Evolutionary conservation across 2,797 vertebrate species (phyloP).

Genomic region (Columba guinea): DNA sequence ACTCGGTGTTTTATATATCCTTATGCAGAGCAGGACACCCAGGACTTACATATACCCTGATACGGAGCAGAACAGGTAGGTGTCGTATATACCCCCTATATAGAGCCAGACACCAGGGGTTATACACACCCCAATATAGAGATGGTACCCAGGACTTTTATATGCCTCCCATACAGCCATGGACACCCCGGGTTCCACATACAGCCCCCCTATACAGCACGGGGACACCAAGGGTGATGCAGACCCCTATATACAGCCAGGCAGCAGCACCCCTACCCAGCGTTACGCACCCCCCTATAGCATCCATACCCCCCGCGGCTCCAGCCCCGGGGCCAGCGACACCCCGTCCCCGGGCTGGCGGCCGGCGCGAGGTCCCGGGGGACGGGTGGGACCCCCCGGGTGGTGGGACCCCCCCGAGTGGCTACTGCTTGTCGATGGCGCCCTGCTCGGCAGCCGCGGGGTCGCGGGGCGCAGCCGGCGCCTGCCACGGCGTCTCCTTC

Average conservation of each 20-base stretch:
- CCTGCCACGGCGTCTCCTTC: conserved; percentile 91
- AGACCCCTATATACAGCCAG: not conserved
- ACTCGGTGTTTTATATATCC: accelerated
- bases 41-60: no score
- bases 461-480: conserved; percentile 70
- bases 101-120: not conserved
- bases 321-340: not conserved
- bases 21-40: no score
- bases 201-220: not conserved
- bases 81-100: not conserved
- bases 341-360: conserved; percentile 6
- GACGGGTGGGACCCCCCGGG: not conserved
- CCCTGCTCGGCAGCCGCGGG: conserved; percentile 78
- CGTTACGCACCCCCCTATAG: not conserved
- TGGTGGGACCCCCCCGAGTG: not conserved
- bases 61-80: not conserved
- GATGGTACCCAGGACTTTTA: not conserved
- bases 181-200: not conserved
- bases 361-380: conserved; percentile 23
- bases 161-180: not conserved
- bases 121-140: not conserved
- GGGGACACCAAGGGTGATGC: not conserved
- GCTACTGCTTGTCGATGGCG: conserved; percentile 77
- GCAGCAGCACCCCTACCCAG: not conserved
- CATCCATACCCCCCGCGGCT: not conserved